Percentiles rank a stretch among this genome's conserved stretches.
These are phyloP conservation scores for Stenopsyche tienmushanensis DNA, from an alignment of 1,140 invertebrate species.

Conservation along the genomic window DNA sequence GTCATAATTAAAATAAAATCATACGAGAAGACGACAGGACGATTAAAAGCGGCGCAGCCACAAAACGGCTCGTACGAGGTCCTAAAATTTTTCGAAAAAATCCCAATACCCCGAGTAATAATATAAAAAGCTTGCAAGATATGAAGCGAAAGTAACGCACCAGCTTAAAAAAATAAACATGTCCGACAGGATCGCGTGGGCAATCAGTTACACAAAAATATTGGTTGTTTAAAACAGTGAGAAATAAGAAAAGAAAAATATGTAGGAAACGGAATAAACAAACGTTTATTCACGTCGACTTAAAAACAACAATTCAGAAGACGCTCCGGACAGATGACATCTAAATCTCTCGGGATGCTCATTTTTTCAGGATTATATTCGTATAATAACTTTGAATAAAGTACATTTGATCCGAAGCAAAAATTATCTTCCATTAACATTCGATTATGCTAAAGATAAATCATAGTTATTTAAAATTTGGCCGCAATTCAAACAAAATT, in stretches of 20 bases:
- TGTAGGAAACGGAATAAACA: constrained; percentile 28
- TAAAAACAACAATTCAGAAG: constrained; percentile 11
- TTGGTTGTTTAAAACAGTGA: constrained; percentile 19
- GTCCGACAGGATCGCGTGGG: neutral
- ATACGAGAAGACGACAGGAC: too few relatives aligned
- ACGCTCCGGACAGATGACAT: neutral
- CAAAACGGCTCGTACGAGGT: too few relatives aligned
- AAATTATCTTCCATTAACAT: neutral
- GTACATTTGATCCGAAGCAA: neutral
- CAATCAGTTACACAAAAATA: constrained; percentile 20
- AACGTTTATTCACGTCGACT: constrained; percentile 18
- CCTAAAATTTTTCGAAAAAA: too few relatives aligned
- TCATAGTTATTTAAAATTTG: neutral
- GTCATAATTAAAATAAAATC: neutral
- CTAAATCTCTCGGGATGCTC: neutral
- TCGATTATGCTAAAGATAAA: neutral
- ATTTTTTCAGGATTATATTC: neutral
- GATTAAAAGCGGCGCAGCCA: too few relatives aligned
- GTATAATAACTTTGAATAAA: neutral
- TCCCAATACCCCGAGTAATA: too few relatives aligned
- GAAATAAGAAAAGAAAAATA: constrained; percentile 31
- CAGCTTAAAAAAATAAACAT: constrained; percentile 11
- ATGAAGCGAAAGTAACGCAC: too few relatives aligned
- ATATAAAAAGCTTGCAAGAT: too few relatives aligned
- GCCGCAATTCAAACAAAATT: too few relatives aligned